These are phyloP conservation scores for Dasypolia templi DNA, from an alignment of 2,888 invertebrate species.

Conservation along the genomic window DNA sequence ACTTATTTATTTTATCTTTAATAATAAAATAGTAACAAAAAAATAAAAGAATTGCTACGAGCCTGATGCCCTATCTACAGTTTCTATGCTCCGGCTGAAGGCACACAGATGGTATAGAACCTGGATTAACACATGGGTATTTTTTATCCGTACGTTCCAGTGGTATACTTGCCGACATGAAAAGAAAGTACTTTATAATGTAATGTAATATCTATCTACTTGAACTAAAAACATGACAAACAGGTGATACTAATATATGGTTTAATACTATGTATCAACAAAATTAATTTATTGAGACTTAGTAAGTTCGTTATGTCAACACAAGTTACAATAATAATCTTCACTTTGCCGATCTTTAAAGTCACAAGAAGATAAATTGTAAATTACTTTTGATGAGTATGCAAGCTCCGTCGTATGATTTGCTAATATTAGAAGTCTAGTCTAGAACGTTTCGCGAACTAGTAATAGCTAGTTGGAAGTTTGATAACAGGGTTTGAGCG, in stretches of 20 bases:
- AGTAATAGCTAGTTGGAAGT: not conserved
- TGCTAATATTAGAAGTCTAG: slow-evolving; percentile 5
- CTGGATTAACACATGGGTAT: too few species aligned
- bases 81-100: too few species aligned
- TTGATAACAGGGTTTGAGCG: not conserved
- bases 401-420: not conserved
- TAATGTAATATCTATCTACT: not conserved
- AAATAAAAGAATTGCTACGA: too few species aligned
- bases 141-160: too few species aligned
- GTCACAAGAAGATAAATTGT: slow-evolving; percentile 20
- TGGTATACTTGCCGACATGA: too few species aligned
- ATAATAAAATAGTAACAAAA: too few species aligned
- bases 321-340: slow-evolving; percentile 20
- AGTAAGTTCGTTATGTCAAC: slow-evolving; percentile 27
- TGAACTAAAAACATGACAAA: not conserved
- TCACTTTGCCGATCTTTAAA: slow-evolving; percentile 17
- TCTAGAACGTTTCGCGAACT: not conserved
- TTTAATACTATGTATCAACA: slow-evolving; percentile 9
- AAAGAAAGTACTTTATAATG: too few species aligned
- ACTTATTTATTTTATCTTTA: not conserved
- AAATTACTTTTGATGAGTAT: slow-evolving; percentile 11
- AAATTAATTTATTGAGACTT: slow-evolving; percentile 8
- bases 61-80: too few species aligned
- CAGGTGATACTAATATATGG: not conserved
- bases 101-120: too few species aligned